Percentiles rank a stretch among this genome's conserved stretches.
Conservation (phyloP, 2,888 invertebrate species). For the Chironomus tentans region DNA sequence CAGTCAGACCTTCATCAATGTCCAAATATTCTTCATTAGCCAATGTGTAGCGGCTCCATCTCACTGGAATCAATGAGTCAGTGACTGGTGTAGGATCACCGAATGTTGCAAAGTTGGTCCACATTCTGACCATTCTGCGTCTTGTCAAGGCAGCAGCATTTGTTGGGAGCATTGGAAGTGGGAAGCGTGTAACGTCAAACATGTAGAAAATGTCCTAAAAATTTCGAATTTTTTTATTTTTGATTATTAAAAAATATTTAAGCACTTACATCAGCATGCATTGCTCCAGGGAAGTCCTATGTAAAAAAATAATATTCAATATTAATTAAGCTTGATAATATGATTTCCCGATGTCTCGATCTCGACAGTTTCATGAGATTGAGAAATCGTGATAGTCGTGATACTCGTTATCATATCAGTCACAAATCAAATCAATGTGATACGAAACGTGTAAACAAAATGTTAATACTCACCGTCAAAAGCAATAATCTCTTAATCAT, state of each 20-base stretch:
- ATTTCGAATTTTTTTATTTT: conserved; percentile 31
- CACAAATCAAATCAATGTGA: too few species aligned
- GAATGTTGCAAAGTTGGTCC: conserved; percentile 48
- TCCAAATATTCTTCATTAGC: conserved; percentile 43
- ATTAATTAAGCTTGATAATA: too few species aligned
- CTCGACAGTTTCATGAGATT: too few species aligned
- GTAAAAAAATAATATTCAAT: not conserved
- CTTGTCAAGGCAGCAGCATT: conserved; percentile 41
- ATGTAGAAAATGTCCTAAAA: conserved; percentile 43
- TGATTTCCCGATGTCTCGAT: too few species aligned
- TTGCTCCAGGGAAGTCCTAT: not conserved
- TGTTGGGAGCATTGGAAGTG: conserved; percentile 34
- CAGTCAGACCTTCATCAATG: conserved; percentile 43
- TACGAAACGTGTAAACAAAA: too few species aligned
- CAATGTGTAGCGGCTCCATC: conserved; percentile 43
- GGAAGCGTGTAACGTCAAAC: conserved; percentile 36
- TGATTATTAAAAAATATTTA: not conserved
- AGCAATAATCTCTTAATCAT: conserved; percentile 25
- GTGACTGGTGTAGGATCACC: conserved; percentile 45
- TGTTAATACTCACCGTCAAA: not conserved
- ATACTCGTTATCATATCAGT: too few species aligned
- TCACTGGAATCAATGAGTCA: conserved; percentile 41
- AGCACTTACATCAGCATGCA: conserved; percentile 15
- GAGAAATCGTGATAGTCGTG: too few species aligned
- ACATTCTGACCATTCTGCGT: conserved; percentile 42